Evolutionary conservation across 2,797 vertebrate species (phyloP).

Genomic region (Danio aesculapii): DNA sequence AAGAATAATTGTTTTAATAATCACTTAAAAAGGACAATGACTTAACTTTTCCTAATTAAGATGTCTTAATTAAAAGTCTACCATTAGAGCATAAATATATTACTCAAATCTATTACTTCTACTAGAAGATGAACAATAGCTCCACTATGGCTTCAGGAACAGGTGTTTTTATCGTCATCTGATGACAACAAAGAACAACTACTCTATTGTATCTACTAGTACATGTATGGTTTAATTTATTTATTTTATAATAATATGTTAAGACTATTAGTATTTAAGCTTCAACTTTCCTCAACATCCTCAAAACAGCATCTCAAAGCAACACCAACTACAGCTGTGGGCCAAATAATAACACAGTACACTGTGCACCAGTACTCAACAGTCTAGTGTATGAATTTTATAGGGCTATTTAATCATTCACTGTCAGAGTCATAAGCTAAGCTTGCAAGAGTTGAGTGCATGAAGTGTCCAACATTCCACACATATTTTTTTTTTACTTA

Average conservation of each 20-base stretch:
- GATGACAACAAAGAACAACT: background rate
- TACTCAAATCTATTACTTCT: background rate
- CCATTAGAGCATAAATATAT: background rate
- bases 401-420: background rate
- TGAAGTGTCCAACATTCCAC: background rate
- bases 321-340: background rate
- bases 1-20: background rate
- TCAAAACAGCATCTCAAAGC: background rate
- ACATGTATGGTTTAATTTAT: background rate
- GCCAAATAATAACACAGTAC: background rate
- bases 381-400: background rate
- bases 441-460: background rate
- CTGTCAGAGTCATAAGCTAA: background rate
- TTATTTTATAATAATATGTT: background rate
- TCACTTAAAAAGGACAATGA: too few species aligned
- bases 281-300: background rate
- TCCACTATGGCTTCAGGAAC: constrained; percentile 55
- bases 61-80: background rate
- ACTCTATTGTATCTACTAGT: background rate
- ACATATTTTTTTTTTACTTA: background rate
- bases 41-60: too few species aligned
- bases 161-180: constrained; percentile 32
- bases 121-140: constrained; percentile 61
- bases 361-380: background rate
- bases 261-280: background rate